These are phyloP conservation scores for Ecdyonurus torrentis DNA, from an alignment of 2,888 invertebrate genomes.

Conservation along the genomic window DNA sequence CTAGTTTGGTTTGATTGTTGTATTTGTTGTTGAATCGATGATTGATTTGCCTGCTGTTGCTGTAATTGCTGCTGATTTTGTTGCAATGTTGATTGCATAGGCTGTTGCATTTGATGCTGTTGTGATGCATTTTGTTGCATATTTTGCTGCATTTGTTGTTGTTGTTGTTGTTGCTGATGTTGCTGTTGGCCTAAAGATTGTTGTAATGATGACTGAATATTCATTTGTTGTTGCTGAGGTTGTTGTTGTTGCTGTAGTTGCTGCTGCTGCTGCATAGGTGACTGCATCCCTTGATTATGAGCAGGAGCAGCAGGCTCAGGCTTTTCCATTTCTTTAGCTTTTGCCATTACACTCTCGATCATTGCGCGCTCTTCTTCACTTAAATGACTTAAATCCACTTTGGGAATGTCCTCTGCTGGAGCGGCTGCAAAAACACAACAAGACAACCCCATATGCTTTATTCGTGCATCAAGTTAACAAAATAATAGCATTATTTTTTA, in stretches of 20 bases:
- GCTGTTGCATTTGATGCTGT: slow-evolving; percentile 7
- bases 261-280: neutral
- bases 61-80: slow-evolving; percentile 7
- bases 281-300: neutral
- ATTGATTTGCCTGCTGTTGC: neutral
- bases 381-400: slow-evolving; percentile 37
- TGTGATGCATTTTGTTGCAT: slow-evolving; percentile 9
- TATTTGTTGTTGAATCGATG: slow-evolving; percentile 8
- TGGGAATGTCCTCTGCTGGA: slow-evolving; percentile 20
- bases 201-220: slow-evolving; percentile 6
- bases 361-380: slow-evolving; percentile 39
- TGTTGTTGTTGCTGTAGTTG: slow-evolving; percentile 9
- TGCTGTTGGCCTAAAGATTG: slow-evolving; percentile 5
- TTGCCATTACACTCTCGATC: slow-evolving; percentile 42
- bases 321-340: slow-evolving; percentile 24
- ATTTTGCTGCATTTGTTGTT: slow-evolving; percentile 7
- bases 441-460: neutral
- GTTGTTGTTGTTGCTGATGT: slow-evolving; percentile 7
- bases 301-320: neutral
- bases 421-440: slow-evolving; percentile 1
- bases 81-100: slow-evolving; percentile 7
- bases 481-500: no score
- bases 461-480: neutral
- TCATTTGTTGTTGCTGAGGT: slow-evolving; percentile 9
- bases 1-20: slow-evolving; percentile 1